A percentile compares a stretch with the other conserved stretches of the same genome.
Evolutionary conservation across 2,113 vertebrate species (phyloP).

Genomic region (Mustelus asterias): DNA sequence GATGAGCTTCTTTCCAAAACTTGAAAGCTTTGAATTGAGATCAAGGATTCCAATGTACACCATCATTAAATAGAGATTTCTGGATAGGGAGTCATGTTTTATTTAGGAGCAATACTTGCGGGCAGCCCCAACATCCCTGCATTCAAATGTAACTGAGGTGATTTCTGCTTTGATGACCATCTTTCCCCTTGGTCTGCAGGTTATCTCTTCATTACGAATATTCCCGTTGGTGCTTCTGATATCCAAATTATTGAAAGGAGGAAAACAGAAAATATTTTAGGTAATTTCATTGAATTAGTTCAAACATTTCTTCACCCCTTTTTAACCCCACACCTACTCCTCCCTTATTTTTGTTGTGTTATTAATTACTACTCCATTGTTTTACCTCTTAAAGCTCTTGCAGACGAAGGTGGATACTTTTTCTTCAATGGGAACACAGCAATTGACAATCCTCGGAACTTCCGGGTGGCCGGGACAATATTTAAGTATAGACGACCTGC

Average conservation of each 20-base stretch:
- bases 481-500: slow-evolving; percentile 78
- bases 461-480: slow-evolving; percentile 73
- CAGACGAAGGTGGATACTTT: slow-evolving; percentile 74
- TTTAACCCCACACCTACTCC: background rate
- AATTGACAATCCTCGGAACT: slow-evolving; percentile 81
- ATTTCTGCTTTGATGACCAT: background rate
- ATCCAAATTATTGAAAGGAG: slow-evolving; percentile 82
- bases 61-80: background rate
- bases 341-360: background rate
- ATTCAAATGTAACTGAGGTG: background rate
- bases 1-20: no score
- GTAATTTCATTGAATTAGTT: slow-evolving; percentile 51
- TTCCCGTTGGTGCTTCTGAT: slow-evolving; percentile 72
- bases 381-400: slow-evolving; percentile 58
- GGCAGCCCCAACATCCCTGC: background rate
- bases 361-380: background rate
- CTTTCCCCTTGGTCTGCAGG: slow-evolving; percentile 52
- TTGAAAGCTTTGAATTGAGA: no score
- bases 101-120: background rate
- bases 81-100: background rate
- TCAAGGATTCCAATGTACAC: background rate
- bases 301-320: background rate
- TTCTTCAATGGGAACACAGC: slow-evolving; percentile 79
- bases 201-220: slow-evolving; percentile 75
- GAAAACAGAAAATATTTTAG: slow-evolving; percentile 79